Evolutionary conservation across 2,797 vertebrate species (phyloP), one percentile per base, ranked within the genome.

Genomic region (Lithobates pipiens): DNA sequence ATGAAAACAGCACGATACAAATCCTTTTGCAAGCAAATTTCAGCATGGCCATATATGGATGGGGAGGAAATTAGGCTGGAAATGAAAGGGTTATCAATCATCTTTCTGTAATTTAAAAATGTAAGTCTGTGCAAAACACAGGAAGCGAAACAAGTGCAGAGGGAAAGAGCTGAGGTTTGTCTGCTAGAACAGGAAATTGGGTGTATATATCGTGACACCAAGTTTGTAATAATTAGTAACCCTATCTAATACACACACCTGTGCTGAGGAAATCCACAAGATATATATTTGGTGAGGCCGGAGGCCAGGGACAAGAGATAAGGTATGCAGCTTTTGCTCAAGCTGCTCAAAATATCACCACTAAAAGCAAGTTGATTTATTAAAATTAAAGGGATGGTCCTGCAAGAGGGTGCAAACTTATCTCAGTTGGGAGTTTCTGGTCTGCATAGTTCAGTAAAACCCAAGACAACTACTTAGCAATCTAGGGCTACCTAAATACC

Each of bases 181-280:
- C 74, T 77, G 29, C 7, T 36, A 84, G n/a, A 77, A 84, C 74
- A 84, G 74, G 75, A 77, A 77, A n/a, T 11, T 29, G 63, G 32
- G 18, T 54, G 50, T 36, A 27, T 69, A 72, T 46, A 32, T 54
- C 21, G 29, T 39, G 50, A 57, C 68, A 70, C 15, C 29, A 50
- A 57, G 29, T 27, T 6, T 70, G 15, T 18, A 36, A 70, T 36
- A 18, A 6, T 70, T 36, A 70, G 68, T 36, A 23, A 65, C 61
- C n/a, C 6, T 65, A 65, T 65, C 61, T 65, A 21, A 72, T 42
- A 63, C 4, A 42, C n/a, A 13, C 34, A 67, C 63, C 76, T 39
- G 76, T 18, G 16, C 57, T 5, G n/a, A 39, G 34, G 21, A 34
- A 32, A 77, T 11, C 9, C 73, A 75, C 73, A 50, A 5, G 25